These are phyloP conservation scores for Decapterus maruadsi DNA, from an alignment of 2,797 vertebrate species.

Conservation along the genomic window DNA sequence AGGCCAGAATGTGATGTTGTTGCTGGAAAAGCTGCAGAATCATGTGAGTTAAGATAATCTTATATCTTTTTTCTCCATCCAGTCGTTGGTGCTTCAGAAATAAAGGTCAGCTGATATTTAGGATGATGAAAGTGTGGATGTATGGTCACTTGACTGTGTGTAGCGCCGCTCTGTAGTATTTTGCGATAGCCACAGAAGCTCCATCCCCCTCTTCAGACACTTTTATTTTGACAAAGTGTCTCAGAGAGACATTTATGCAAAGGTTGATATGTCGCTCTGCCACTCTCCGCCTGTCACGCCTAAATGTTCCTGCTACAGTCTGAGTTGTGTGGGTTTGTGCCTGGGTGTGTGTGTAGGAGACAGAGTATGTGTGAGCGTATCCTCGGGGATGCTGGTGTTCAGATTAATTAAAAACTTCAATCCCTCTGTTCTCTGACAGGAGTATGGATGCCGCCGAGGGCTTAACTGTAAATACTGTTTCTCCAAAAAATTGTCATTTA, in stretches of 20 bases:
- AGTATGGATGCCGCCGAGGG: conserved; percentile 50
- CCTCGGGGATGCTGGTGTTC: conserved; percentile 39
- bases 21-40: not conserved
- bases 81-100: not conserved
- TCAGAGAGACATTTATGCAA: conserved; percentile 29
- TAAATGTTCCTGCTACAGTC: conserved; percentile 10
- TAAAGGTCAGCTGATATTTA: conserved; percentile 5
- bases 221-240: conserved; percentile 36
- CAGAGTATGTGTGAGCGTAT: conserved; percentile 12
- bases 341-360: not conserved
- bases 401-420: conserved; percentile 75
- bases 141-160: not conserved
- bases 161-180: not conserved
- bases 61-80: not conserved
- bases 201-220: not conserved
- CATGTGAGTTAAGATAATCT: not conserved
- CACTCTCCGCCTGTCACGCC: conserved; percentile 1
- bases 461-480: conserved; percentile 61
- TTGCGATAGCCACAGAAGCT: not conserved
- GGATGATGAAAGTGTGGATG: conserved; percentile 1
- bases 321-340: conserved; percentile 13
- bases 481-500: conserved; percentile 51
- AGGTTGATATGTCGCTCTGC: conserved; percentile 15
- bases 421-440: conserved; percentile 62
- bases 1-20: not conserved